Percentiles rank a stretch among this genome's conserved stretches.
phyloP scores from a whole-genome alignment of 2,797 vertebrate genomes.

The Pelobates cultripes region DNA sequence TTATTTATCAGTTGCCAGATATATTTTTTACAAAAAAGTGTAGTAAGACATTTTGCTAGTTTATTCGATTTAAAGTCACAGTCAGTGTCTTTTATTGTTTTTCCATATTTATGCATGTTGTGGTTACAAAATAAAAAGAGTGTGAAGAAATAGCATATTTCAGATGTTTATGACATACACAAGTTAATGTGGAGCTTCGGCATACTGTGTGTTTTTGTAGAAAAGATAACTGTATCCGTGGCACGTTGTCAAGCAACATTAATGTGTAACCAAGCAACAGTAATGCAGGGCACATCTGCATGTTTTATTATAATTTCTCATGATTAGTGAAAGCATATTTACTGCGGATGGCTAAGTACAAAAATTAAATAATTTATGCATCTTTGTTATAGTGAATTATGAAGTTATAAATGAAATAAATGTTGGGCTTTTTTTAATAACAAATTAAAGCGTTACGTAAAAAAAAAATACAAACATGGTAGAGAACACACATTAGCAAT shows the following conservation, averaged over 20 bases:
- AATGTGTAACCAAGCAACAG: slow-evolving; percentile 47
- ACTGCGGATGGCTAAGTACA: neutral
- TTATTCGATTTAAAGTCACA: neutral
- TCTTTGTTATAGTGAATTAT: slow-evolving; percentile 4
- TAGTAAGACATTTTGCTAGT: no score
- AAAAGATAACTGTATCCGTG: slow-evolving; percentile 30
- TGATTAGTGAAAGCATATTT: slow-evolving; percentile 46
- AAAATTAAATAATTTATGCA: slow-evolving; percentile 21
- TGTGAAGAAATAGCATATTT: neutral
- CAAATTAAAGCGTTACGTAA: neutral
- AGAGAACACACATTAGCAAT: no score
- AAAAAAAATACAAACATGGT: neutral
- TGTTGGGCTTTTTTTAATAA: neutral
- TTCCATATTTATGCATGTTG: neutral
- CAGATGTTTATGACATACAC: neutral
- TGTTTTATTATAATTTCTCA: slow-evolving; percentile 41
- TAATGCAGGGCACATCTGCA: slow-evolving; percentile 44
- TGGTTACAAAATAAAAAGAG: neutral
- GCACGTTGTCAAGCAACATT: slow-evolving; percentile 43
- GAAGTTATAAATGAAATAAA: neutral
- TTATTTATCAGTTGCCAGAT: no score
- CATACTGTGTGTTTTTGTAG: slow-evolving; percentile 20
- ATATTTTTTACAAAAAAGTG: no score
- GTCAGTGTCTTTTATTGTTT: neutral
- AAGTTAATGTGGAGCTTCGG: neutral